Conservation (phyloP, 53 echinoderm and acorn worm species). For the Paracentrotus lividus region DNA sequence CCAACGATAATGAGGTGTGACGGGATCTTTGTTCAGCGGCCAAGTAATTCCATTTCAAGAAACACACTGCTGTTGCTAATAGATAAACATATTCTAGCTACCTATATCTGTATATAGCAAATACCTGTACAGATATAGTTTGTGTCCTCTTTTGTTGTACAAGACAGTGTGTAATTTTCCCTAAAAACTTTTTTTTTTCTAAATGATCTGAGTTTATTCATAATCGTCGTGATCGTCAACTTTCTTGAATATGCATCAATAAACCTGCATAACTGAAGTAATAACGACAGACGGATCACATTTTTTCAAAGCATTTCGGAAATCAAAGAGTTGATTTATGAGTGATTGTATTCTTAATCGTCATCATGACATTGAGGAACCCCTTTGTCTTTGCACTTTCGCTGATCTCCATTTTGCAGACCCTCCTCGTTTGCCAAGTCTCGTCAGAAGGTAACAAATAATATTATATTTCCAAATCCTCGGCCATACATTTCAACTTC, state of each 20-base stretch:
- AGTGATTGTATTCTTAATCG: neutral
- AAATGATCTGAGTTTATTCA: neutral
- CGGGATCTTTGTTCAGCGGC: neutral
- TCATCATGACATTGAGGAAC: neutral
- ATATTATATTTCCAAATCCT: no score
- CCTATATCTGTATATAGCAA: no score
- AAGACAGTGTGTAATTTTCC: neutral
- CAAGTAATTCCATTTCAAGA: neutral
- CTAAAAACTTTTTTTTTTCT: no score
- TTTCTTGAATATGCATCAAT: neutral
- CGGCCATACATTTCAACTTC: no score
- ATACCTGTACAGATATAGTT: no score
- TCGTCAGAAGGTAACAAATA: slow-evolving; percentile 5
- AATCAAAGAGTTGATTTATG: no score
- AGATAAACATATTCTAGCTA: neutral
- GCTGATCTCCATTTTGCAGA: neutral
- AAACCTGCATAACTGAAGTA: neutral
- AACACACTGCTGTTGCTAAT: neutral
- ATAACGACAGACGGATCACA: neutral
- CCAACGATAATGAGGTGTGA: neutral
- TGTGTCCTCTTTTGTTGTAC: neutral
- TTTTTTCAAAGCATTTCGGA: neutral
- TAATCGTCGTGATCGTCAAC: neutral
- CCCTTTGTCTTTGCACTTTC: neutral
- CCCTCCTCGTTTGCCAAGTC: neutral